phyloP scores from a whole-genome alignment of 2,113 vertebrate species.

The Diphyllodes magnificus region DNA sequence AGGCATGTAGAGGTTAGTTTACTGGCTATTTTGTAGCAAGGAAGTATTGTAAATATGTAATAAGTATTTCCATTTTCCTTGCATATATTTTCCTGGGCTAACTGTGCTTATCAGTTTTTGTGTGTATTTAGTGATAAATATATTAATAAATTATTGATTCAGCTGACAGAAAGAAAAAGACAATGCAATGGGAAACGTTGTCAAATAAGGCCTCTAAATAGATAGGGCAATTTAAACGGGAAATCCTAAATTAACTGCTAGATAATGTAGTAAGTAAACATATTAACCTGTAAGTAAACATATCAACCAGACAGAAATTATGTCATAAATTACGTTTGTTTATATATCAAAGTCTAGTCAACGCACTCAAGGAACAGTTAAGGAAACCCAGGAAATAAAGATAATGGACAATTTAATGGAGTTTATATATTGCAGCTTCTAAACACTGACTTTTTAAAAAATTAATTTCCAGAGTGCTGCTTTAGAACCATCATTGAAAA shows the following conservation, averaged over 20 bases:
- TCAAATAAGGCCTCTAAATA: not conserved
- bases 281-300: conserved; percentile 18
- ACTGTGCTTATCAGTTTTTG: not conserved
- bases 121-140: not conserved
- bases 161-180: not conserved
- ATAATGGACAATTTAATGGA: not conserved
- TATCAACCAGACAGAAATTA: not conserved
- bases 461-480: not conserved
- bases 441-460: not conserved
- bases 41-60: not conserved
- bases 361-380: not conserved
- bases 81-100: not conserved
- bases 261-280: not conserved
- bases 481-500: not conserved
- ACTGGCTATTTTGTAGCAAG: not conserved
- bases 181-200: not conserved
- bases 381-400: not conserved
- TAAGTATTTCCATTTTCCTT: not conserved
- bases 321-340: not conserved
- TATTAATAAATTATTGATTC: not conserved
- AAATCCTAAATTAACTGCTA: conserved; percentile 21
- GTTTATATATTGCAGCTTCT: not conserved
- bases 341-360: not conserved
- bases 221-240: not conserved
- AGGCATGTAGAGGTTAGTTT: not conserved